Conservation (phyloP, 2,888 invertebrate genomes). For the Dascillus cervinus region DNA sequence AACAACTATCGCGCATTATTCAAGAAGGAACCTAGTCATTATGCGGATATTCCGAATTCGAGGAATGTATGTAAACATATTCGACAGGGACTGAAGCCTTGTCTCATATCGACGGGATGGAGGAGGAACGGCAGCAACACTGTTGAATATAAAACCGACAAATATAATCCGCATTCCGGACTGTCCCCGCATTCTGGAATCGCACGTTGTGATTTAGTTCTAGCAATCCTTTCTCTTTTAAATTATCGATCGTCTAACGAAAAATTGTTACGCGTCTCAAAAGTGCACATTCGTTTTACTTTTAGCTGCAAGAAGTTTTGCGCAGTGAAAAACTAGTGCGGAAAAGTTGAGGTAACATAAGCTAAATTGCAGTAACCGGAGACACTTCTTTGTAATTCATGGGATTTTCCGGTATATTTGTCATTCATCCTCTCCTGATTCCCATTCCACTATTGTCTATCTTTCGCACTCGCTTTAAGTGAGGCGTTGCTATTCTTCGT, state of each 20-base stretch:
- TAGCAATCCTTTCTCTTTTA: too few relatives aligned
- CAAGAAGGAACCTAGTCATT: too few relatives aligned
- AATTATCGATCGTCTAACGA: too few relatives aligned
- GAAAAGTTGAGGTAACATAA: constrained; percentile 21
- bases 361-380: constrained; percentile 38
- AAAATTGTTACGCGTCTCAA: too few relatives aligned
- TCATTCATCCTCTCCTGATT: constrained; percentile 37
- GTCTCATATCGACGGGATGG: constrained; percentile 22
- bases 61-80: constrained; percentile 17
- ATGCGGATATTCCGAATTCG: constrained; percentile 10
- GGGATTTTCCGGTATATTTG: constrained; percentile 43
- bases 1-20: too few relatives aligned
- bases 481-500: constrained; percentile 20
- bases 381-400: constrained; percentile 45
- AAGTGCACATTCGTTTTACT: constrained; percentile 24
- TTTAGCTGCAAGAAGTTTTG: constrained; percentile 37
- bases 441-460: constrained; percentile 29
- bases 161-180: constrained; percentile 30
- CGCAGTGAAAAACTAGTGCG: constrained; percentile 21
- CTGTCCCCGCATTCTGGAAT: constrained; percentile 28
- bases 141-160: constrained; percentile 31
- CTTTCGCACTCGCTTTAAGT: constrained; percentile 24
- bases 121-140: constrained; percentile 21
- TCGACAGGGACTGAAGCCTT: constrained; percentile 15
- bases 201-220: constrained; percentile 25